Evolutionary conservation across 2,888 invertebrate genomes (phyloP).

Genomic region (Hemithea aestivaria): DNA sequence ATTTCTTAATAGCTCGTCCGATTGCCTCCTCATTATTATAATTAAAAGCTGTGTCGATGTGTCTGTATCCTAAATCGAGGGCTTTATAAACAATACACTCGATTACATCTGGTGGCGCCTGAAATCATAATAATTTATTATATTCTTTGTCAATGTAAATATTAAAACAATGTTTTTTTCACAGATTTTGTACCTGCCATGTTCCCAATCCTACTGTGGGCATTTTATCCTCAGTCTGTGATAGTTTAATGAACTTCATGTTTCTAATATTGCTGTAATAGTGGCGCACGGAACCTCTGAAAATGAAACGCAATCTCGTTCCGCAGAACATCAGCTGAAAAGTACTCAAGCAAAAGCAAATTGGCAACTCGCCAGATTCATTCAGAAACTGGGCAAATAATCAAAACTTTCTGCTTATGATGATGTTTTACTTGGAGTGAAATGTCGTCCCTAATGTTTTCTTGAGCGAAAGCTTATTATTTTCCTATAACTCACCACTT

Average conservation of each 20-base stretch:
- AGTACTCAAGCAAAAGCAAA: conserved; percentile 22
- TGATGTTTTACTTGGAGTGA: no score
- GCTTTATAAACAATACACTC: conserved; percentile 82
- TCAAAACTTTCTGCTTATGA: background rate
- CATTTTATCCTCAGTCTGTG: conserved; percentile 77
- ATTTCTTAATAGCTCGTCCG: conserved; percentile 82
- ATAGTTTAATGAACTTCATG: conserved; percentile 69
- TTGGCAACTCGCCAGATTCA: conserved; percentile 55
- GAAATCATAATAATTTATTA: conserved; percentile 20
- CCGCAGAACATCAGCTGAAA: conserved; percentile 42
- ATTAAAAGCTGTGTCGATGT: conserved; percentile 89
- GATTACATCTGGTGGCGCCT: conserved; percentile 82
- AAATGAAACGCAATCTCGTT: conserved; percentile 33
- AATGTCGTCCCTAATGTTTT: no score
- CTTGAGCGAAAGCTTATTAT: no score
- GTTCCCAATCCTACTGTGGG: conserved; percentile 86
- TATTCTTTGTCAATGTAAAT: conserved; percentile 1
- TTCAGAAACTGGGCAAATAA: conserved; percentile 1
- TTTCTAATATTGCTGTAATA: conserved; percentile 45
- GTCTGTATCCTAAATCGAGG: conserved; percentile 84
- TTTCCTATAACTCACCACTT: no score
- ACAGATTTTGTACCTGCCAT: conserved; percentile 81
- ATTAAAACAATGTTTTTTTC: no score
- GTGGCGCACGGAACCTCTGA: conserved; percentile 28
- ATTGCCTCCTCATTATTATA: conserved; percentile 89